A percentile compares a stretch with the other conserved stretches of the same genome.
Evolutionary conservation across 2,797 vertebrate genomes (phyloP).

Genomic region (Arnoldichthys spilopterus): DNA sequence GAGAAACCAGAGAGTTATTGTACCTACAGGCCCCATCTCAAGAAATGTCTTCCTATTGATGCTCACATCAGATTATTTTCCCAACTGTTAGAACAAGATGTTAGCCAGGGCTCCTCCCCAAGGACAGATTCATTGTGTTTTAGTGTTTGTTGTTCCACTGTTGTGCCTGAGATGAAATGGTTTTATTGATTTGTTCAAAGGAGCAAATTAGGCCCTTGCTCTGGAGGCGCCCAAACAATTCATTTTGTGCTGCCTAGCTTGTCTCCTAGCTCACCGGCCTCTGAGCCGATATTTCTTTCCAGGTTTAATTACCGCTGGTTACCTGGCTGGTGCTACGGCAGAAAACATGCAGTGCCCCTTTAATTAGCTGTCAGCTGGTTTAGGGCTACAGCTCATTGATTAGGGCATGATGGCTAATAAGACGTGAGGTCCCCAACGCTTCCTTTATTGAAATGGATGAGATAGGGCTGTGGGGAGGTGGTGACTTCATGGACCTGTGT

Average conservation of each 20-base stretch:
- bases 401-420: slow-evolving; percentile 77
- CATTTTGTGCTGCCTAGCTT: slow-evolving; percentile 61
- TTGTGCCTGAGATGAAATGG: slow-evolving; percentile 75
- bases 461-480: slow-evolving; percentile 46
- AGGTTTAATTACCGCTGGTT: slow-evolving; percentile 77
- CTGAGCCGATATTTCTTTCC: slow-evolving; percentile 73
- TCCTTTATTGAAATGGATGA: slow-evolving; percentile 65
- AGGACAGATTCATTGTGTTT: slow-evolving; percentile 74
- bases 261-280: slow-evolving; percentile 58
- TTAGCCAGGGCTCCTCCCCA: slow-evolving; percentile 61
- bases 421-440: slow-evolving; percentile 70
- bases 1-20: slow-evolving; percentile 17
- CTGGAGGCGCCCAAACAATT: slow-evolving; percentile 65
- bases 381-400: slow-evolving; percentile 79
- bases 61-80: slow-evolving; percentile 48
- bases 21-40: slow-evolving; percentile 9
- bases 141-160: slow-evolving; percentile 74
- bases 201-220: slow-evolving; percentile 75
- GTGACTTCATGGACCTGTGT: slow-evolving; percentile 44
- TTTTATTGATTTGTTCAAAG: slow-evolving; percentile 78
- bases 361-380: slow-evolving; percentile 83
- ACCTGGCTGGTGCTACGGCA: slow-evolving; percentile 71
- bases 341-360: slow-evolving; percentile 61
- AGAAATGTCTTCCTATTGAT: slow-evolving; percentile 14
- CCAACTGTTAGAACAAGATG: slow-evolving; percentile 59